Evolutionary conservation across 2,888 invertebrate species (phyloP), one percentile per base, ranked within the genome.

Genomic region (Rapana venosa): DNA sequence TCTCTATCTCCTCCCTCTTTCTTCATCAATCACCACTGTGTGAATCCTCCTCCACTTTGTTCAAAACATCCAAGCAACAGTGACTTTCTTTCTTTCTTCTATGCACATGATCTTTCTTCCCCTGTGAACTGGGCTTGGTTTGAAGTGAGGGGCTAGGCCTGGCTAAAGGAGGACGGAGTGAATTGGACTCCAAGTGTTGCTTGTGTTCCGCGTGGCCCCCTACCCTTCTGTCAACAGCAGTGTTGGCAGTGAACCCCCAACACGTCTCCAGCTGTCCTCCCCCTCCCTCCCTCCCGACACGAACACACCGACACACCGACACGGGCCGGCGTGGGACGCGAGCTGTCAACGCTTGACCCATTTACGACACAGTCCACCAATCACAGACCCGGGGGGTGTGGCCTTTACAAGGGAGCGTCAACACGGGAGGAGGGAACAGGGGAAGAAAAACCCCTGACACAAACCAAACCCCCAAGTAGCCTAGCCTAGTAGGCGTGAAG

Each of bases 331-430:
- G 22, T n/a, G 81, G 32, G 36, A 20, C 47, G 81, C 47, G 47
- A 81, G 81, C 81, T 81, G 81, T 81, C 81, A 81, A 36, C 26
- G 47, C 36, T 47, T 81, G 81, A 81, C 81, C 81, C 81, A 47
- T 30, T 81, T 36, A 13, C 22, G 36, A 22, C 30, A 22, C 36
- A 8, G 22, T 11, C 36, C 22, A 81, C 81, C 81, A 81, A 81
- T 81, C 85, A 85, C 58, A 4, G 15, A 26, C 8, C 17, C 36
- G 17, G 85, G 58, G 32, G 85, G 85, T 61, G 85, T 85, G 85
- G 58, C 17, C 85, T 5, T 15, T 1, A 36, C 20, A 32, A 47
- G 36, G 30, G 83, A 56, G 32, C 36, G 81, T n/a, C 26, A 70
- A 90, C 1, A 36, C 36, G 74, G 87, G 13, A 87, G 35, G 56